phyloP scores from a whole-genome alignment of 2,797 vertebrate genomes.

The Pseudochromis fuscus region DNA sequence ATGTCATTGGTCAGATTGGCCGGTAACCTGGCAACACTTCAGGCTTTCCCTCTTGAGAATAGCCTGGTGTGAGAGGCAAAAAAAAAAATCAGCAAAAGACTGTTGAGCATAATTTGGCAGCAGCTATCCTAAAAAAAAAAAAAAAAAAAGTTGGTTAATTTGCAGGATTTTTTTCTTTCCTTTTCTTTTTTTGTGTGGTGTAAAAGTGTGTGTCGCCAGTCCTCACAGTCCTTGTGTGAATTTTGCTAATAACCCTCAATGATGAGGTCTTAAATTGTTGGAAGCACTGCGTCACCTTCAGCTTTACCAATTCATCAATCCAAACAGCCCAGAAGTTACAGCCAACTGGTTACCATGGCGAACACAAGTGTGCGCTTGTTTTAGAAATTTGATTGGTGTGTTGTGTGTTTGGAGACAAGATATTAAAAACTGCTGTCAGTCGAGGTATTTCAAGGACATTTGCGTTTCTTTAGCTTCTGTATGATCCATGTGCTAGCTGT shows the following conservation, averaged over 20 bases:
- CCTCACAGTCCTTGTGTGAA: conserved; percentile 41
- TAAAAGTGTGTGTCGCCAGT: conserved; percentile 32
- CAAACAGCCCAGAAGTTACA: conserved; percentile 35
- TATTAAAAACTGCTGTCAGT: no score
- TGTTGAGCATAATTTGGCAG: conserved; percentile 57
- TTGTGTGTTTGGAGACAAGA: no score
- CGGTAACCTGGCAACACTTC: conserved; percentile 72
- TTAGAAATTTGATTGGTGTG: background rate
- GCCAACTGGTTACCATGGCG: conserved; percentile 38
- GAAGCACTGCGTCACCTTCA: conserved; percentile 41
- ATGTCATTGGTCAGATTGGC: conserved; percentile 81
- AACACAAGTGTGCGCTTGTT: background rate
- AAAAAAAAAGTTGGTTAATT: conserved; percentile 51
- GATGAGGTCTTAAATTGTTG: conserved; percentile 37
- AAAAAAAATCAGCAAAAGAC: conserved; percentile 28
- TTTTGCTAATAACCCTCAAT: conserved; percentile 57
- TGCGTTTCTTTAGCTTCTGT: no score
- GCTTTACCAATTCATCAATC: conserved; percentile 32
- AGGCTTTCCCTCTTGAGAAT: conserved; percentile 64
- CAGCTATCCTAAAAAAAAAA: conserved; percentile 36
- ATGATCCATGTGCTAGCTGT: no score
- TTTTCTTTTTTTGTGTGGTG: conserved; percentile 42
- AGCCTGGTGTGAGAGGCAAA: conserved; percentile 30
- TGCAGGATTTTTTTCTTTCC: no score
- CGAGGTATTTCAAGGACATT: no score